phyloP scores from a whole-genome alignment of 2,797 vertebrate species.

The Helicolenus hilgendorfi region DNA sequence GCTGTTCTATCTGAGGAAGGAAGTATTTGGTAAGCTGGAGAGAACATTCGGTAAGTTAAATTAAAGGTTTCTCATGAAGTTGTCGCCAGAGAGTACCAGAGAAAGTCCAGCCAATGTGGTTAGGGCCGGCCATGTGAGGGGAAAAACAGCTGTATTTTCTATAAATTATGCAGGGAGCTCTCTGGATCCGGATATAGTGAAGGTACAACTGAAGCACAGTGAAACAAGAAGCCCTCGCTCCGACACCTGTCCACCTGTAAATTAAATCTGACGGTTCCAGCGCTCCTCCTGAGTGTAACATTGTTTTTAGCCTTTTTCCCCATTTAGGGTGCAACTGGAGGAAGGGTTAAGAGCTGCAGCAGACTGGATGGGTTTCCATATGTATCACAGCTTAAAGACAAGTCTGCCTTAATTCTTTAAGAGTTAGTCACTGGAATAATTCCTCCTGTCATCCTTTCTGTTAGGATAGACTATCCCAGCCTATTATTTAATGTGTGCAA shows the following conservation, averaged over 20 bases:
- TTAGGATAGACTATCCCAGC: neutral
- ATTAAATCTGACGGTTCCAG: conserved; percentile 50
- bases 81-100: conserved; percentile 49
- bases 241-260: conserved; percentile 69
- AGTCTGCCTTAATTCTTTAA: neutral
- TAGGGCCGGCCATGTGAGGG: conserved; percentile 73
- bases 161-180: conserved; percentile 74
- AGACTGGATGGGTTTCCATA: neutral
- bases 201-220: conserved; percentile 36
- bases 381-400: neutral
- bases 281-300: conserved; percentile 27
- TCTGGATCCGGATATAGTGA: conserved; percentile 67
- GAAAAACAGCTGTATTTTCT: conserved; percentile 88
- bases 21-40: conserved; percentile 50
- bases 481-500: neutral
- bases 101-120: conserved; percentile 82
- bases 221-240: neutral
- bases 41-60: conserved; percentile 64
- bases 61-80: conserved; percentile 71
- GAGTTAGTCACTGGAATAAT: neutral
- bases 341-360: neutral
- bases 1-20: conserved; percentile 32
- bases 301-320: conserved; percentile 2
- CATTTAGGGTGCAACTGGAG: neutral
- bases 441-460: neutral